A percentile compares a stretch with the other conserved stretches of the same genome.
phyloP scores from a whole-genome alignment of 2,888 invertebrate genomes.

The Helicoverpa assulta region DNA sequence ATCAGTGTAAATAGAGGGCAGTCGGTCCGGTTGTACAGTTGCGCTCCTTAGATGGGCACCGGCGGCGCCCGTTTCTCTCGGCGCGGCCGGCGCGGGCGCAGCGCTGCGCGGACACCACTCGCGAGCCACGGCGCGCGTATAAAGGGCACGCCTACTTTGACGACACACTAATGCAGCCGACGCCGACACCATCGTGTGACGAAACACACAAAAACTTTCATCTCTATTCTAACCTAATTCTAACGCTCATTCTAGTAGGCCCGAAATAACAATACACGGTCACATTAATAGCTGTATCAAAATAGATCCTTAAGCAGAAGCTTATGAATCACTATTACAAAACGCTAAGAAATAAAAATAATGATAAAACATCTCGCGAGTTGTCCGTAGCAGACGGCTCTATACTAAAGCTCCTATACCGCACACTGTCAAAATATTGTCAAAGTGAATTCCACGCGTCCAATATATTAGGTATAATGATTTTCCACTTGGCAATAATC shows the following conservation, averaged over 20 bases:
- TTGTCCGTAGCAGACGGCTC: conserved; percentile 73
- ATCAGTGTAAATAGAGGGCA: conserved; percentile 83
- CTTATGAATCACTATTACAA: conserved; percentile 72
- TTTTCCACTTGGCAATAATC: conserved; percentile 90
- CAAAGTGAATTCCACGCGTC: conserved; percentile 89
- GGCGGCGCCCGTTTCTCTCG: conserved; percentile 81
- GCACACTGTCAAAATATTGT: conserved; percentile 90
- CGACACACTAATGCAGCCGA: conserved; percentile 52
- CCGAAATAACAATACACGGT: conserved; percentile 61
- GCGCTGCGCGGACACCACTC: conserved; percentile 52
- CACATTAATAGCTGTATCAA: conserved; percentile 69
- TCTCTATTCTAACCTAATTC: conserved; percentile 56
- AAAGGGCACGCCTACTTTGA: conserved; percentile 61
- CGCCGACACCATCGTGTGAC: conserved; percentile 43
- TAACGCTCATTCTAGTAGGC: conserved; percentile 53
- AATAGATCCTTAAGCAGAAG: conserved; percentile 78
- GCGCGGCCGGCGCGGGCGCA: conserved; percentile 57
- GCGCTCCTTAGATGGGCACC: conserved; percentile 85
- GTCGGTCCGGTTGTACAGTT: conserved; percentile 87
- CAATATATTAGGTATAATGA: conserved; percentile 87
- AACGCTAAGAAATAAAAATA: conserved; percentile 75
- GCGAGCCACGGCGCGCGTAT: conserved; percentile 50
- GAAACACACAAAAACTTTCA: conserved; percentile 58
- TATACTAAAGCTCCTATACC: conserved; percentile 81
- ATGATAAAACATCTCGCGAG: conserved; percentile 72